Percentiles rank a stretch among this genome's conserved stretches.
Evolutionary conservation across 2,888 invertebrate species (phyloP).

Genomic region (Metopia argyrocephala): DNA sequence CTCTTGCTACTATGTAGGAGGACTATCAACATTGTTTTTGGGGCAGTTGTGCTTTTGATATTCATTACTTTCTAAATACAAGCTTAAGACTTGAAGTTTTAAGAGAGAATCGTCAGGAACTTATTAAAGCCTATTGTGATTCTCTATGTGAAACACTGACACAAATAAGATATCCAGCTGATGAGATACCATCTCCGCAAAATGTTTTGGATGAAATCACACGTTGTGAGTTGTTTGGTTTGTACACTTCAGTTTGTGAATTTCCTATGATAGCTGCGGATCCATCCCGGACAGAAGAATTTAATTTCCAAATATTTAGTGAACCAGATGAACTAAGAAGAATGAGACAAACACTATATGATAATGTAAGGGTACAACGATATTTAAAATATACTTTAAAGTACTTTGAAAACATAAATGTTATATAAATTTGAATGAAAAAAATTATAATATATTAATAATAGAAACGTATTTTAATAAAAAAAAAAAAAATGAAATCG

Average conservation of each 20-base stretch:
- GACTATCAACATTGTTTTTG: slow-evolving; percentile 75
- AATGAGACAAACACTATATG: too few relatives aligned
- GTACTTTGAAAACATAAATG: too few relatives aligned
- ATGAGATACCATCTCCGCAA: slow-evolving; percentile 66
- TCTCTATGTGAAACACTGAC: slow-evolving; percentile 67
- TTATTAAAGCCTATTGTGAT: slow-evolving; percentile 70
- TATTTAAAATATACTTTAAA: too few relatives aligned
- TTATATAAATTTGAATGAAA: too few relatives aligned
- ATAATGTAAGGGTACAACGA: too few relatives aligned
- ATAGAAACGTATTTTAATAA: too few relatives aligned
- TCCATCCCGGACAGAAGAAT: slow-evolving; percentile 65
- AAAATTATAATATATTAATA: too few relatives aligned
- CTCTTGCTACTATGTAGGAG: slow-evolving; percentile 66
- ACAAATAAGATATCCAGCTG: slow-evolving; percentile 42
- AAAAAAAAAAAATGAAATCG: too few relatives aligned
- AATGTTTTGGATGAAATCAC: slow-evolving; percentile 69
- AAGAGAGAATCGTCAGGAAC: slow-evolving; percentile 65
- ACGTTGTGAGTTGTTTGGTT: slow-evolving; percentile 69
- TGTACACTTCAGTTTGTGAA: slow-evolving; percentile 70
- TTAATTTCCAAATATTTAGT: slow-evolving; percentile 66
- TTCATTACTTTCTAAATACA: slow-evolving; percentile 75
- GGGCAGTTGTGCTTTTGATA: slow-evolving; percentile 74
- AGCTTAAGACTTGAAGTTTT: slow-evolving; percentile 72
- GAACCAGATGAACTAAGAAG: slow-evolving; percentile 64
- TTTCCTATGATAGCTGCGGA: slow-evolving; percentile 71